Evolutionary conservation across 53 echinoderm and acorn worm species (phyloP), one percentile per base, ranked within the genome.

Genomic region (Echinometra lucunter): DNA sequence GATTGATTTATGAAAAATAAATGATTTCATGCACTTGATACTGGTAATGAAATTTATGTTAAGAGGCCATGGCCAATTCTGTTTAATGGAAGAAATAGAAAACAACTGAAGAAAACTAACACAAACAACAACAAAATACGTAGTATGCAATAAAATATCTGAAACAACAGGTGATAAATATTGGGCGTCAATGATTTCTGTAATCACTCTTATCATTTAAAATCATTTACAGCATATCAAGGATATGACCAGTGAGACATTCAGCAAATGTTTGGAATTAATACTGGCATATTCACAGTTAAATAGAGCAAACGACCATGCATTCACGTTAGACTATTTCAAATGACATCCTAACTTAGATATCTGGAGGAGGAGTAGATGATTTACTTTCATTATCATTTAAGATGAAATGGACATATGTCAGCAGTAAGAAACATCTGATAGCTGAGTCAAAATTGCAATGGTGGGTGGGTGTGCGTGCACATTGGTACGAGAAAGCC

Each of bases 291-390:
- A 23, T 78, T 38, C 78, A 78, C 7, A 78, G 78, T 42, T 78
- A 78, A 78, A 78, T 42, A 42, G 78, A 78, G 78, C 78, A 78
- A 78, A 78, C 42, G 78, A 78, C 78, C 78, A 78, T 78, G 38
- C 42, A 78, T 38, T 40, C 42, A n/a, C n/a, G n/a, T 78, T 19
- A 78, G 78, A 78, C 42, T 78, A 38, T 78, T 78, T 40, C 21
- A 42, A n/a, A 78, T 78, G 78, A 78, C 78, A 78, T 11, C 28
- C 38, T 35, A 19, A 38, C 21, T 38, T 30, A 40, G 40, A 42
- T 78, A 78, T 78, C 78, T 78, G 78, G 42, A 78, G 21, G 37
- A 38, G 28, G 40, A 19, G 75, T 38, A 40, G 78, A 19, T 78
- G 40, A 78, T 78, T 42, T 78, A 78, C 78, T 78, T 78, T 78